Base-by-base conservation (phyloP, 2,888 invertebrate genomes). In the Litoditis marina region DNA sequence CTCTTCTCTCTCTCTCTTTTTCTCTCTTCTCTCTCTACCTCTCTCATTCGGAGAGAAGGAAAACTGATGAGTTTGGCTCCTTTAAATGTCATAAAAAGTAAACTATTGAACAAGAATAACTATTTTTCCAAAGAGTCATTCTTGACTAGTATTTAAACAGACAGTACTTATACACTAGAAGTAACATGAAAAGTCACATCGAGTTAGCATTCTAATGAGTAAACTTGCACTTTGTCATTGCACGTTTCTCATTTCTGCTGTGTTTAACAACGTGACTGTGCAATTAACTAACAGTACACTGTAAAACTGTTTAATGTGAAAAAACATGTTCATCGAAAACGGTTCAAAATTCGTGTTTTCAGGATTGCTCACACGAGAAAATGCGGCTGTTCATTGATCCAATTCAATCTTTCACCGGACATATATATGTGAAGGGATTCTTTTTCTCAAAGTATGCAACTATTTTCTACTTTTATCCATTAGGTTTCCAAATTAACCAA, bases 381-480 rank as follows among this genome's bases (percentile, higher is more conserved):
- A 75, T 79, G 46, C 74, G 78, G 4, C 65, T 79, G 30, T 73
- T 74, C 50, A 70, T 79, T 47, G 54, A 60, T 8, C 68, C 66
- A 13, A 62, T 63, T 8, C 68, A 63, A 2, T 68, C 74, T 5
- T 81, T 81, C 62, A 63, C 66, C 16, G 81, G 81, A 2, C 81
- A 81, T 63, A 73, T 81, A 19, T 81, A 81, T 56, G 79, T 81
- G 3, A 77, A 78, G 57, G 81, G 78, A 16, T 81, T 79, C 63
- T 80, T 80, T 60, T 63, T 65, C 4, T 63, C 67, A 60, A 64
- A 62, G 71, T 71, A 22, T 61, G 71, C 61, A 4, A 6, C 5
- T 8, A 22, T 3, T 44, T 44, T 25, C 8, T 25, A 5, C 25
- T 6, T 44, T 44, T 44, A 3, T 44, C 25, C 13, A 16, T 44